A percentile compares a stretch with the other conserved stretches of the same genome.
These are phyloP conservation scores for Pecten maximus DNA, from an alignment of 2,888 invertebrate genomes.

Conservation along the genomic window DNA sequence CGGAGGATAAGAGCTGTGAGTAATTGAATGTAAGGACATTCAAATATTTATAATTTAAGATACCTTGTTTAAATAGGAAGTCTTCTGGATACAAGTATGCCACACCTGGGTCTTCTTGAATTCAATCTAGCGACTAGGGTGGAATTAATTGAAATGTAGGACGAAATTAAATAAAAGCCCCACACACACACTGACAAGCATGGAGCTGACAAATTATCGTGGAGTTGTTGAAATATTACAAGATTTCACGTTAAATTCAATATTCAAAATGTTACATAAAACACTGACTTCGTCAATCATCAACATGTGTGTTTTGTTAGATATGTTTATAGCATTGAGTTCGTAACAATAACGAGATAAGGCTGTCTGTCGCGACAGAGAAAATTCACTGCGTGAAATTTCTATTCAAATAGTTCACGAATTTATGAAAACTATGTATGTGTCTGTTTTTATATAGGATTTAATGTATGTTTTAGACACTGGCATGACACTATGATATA, in stretches of 20 bases:
- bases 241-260: not conserved
- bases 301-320: not conserved
- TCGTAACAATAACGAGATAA: not conserved
- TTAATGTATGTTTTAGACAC: not conserved
- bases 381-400: not conserved
- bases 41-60: slow-evolving; percentile 12
- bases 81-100: not conserved
- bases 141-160: not conserved
- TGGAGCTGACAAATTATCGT: not conserved
- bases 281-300: not conserved
- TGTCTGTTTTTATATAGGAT: not conserved
- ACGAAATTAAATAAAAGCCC: not conserved
- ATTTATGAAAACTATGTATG: not conserved
- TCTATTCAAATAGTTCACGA: not conserved
- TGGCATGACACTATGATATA: not conserved
- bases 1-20: not conserved
- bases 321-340: not conserved
- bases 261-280: not conserved
- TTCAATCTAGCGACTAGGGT: not conserved
- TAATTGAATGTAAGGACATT: not conserved
- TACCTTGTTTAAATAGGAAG: not conserved
- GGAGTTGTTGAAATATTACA: not conserved
- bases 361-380: not conserved
- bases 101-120: not conserved
- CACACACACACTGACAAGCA: not conserved